These are phyloP conservation scores for Streptopelia turtur DNA, from an alignment of 2,797 vertebrate genomes.

Conservation along the genomic window DNA sequence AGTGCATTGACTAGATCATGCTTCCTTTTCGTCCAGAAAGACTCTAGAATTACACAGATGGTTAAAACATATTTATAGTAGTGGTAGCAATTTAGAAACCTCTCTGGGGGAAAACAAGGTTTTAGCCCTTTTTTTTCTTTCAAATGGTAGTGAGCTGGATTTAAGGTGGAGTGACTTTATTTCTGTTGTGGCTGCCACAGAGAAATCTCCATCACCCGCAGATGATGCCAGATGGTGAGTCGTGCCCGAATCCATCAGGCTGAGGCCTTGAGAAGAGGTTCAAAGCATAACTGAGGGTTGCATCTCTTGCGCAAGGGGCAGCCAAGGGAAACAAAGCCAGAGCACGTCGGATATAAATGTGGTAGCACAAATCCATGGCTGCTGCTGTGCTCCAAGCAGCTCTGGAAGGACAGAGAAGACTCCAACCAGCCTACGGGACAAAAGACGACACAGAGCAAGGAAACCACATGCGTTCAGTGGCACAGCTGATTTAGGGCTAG, in stretches of 20 bases:
- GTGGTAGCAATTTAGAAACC: conserved; percentile 49
- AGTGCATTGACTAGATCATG: no score
- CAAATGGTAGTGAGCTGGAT: conserved; percentile 28
- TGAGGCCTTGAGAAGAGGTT: conserved; percentile 11
- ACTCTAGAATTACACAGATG: conserved; percentile 43
- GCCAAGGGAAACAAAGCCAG: background rate
- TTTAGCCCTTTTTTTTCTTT: conserved; percentile 10
- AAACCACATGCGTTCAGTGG: fast-evolving
- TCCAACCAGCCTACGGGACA: background rate
- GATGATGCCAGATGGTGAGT: conserved; percentile 54
- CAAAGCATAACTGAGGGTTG: background rate
- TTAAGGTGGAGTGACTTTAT: conserved; percentile 62
- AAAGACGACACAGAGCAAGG: background rate
- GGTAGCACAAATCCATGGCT: background rate
- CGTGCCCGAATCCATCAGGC: background rate
- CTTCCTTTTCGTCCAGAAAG: conserved; percentile 14
- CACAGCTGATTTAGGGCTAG: background rate
- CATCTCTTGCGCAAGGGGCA: background rate
- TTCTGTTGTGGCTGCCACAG: conserved; percentile 26
- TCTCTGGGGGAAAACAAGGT: conserved; percentile 45
- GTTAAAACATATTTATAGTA: conserved; percentile 47
- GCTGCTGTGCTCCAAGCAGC: background rate
- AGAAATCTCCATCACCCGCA: conserved; percentile 41
- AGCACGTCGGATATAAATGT: background rate
- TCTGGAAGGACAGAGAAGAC: background rate